These are phyloP conservation scores for Drosophila truncata DNA, from an alignment of 1,140 invertebrate genomes.

Conservation along the genomic window DNA sequence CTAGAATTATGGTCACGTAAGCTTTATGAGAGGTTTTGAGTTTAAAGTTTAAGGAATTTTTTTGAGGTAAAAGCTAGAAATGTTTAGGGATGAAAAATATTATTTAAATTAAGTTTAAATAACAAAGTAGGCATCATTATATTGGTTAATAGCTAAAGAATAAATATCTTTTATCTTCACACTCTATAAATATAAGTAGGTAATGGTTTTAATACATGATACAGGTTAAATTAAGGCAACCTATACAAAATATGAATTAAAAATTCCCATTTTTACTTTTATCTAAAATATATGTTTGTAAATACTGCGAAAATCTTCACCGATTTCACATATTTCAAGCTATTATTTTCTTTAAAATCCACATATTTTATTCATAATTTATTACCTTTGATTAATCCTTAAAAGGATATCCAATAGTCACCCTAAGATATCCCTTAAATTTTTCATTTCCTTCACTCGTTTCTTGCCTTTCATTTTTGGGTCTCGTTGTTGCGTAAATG, in stretches of 20 bases:
- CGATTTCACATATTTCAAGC: too few species aligned
- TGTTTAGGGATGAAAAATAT: too few species aligned
- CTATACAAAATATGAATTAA: background rate
- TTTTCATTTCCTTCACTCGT: constrained; percentile 52
- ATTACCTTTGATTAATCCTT: background rate
- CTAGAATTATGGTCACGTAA: background rate
- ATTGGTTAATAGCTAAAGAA: too few species aligned
- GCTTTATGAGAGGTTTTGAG: background rate
- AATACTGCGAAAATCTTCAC: too few species aligned
- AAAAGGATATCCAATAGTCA: constrained; percentile 22
- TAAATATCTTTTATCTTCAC: too few species aligned
- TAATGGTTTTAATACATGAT: background rate
- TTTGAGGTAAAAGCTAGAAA: too few species aligned
- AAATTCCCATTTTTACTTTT: background rate
- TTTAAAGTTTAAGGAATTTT: background rate
- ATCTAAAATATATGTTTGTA: too few species aligned
- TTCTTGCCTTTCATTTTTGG: constrained; percentile 73
- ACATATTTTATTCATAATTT: background rate
- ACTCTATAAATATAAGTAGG: too few species aligned
- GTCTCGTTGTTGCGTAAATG: constrained; percentile 76
- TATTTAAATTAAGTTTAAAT: too few species aligned
- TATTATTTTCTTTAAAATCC: too few species aligned
- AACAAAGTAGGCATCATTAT: too few species aligned
- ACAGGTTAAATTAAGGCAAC: background rate
- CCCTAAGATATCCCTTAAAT: too few species aligned